Conservation (phyloP, 2,888 invertebrate species). For the Tetragonisca angustula region DNA sequence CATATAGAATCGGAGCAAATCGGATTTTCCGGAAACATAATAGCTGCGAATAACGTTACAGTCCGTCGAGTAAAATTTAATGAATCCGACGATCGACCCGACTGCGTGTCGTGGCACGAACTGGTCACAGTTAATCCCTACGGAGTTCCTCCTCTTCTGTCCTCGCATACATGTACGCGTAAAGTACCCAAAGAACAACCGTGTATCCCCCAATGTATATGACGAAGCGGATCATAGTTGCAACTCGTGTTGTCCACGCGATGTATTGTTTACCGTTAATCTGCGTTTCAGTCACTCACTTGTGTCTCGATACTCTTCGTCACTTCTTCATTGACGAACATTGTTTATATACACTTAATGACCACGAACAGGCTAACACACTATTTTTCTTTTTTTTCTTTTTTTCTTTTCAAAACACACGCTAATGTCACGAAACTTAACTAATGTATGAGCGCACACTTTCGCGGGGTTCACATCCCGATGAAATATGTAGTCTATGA, state of each 20-base stretch:
- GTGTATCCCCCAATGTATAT: slow-evolving; percentile 43
- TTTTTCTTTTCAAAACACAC: not conserved
- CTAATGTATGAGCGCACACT: slow-evolving; percentile 5
- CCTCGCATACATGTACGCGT: slow-evolving; percentile 50
- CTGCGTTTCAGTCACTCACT: not conserved
- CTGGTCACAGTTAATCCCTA: slow-evolving; percentile 71
- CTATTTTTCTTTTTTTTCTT: too few species aligned
- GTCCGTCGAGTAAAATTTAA: slow-evolving; percentile 50
- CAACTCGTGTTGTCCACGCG: too few species aligned
- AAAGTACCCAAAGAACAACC: slow-evolving; percentile 54
- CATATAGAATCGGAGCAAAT: not conserved
- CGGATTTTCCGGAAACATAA: slow-evolving; percentile 15
- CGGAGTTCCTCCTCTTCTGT: slow-evolving; percentile 54
- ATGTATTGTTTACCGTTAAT: not conserved
- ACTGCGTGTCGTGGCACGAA: slow-evolving; percentile 72
- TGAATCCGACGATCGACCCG: slow-evolving; percentile 66
- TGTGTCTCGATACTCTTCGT: too few species aligned
- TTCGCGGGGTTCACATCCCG: slow-evolving; percentile 33
- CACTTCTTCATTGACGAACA: too few species aligned
- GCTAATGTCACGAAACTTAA: not conserved
- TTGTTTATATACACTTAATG: not conserved
- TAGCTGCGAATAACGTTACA: not conserved
- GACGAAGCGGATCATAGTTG: slow-evolving; percentile 53
- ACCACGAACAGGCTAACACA: not conserved
- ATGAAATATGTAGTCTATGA: slow-evolving; percentile 68